A percentile compares a stretch with the other conserved stretches of the same genome.
phyloP scores from a whole-genome alignment of 2,113 vertebrate genomes.

The Struthio camelus region DNA sequence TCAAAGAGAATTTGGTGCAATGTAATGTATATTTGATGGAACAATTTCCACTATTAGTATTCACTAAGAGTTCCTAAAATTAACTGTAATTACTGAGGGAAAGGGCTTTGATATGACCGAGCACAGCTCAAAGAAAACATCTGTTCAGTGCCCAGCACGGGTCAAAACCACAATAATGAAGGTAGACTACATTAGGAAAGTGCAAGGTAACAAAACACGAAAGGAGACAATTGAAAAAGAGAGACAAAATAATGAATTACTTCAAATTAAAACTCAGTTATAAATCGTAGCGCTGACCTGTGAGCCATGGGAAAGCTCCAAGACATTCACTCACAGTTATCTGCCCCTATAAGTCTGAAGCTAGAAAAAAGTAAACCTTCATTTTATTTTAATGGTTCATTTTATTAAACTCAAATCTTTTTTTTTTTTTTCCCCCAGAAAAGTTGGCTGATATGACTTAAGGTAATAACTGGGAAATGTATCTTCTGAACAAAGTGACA shows the following conservation, averaged over 20 bases:
- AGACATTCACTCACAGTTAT: background rate
- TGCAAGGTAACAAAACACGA: slow-evolving; percentile 4
- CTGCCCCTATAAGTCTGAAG: background rate
- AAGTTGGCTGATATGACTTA: background rate
- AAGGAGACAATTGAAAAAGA: background rate
- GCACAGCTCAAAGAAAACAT: slow-evolving; percentile 54
- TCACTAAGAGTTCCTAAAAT: slow-evolving; percentile 59
- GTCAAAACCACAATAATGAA: background rate
- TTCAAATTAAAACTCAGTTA: background rate
- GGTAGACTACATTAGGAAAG: background rate
- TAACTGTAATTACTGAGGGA: slow-evolving; percentile 53
- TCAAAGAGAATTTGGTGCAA: background rate
- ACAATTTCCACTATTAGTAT: slow-evolving; percentile 53
- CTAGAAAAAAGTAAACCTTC: background rate
- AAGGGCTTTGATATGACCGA: slow-evolving; percentile 23
- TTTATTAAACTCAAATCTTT: background rate
- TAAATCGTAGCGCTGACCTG: background rate
- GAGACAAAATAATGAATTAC: slow-evolving; percentile 12
- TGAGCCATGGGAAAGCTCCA: background rate
- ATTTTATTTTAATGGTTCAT: background rate
- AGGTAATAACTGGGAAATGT: background rate
- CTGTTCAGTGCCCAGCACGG: slow-evolving; percentile 17
- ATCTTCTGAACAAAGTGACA: background rate
- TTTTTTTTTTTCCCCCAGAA: background rate
- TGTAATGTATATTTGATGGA: slow-evolving; percentile 37